A percentile compares a stretch with the other conserved stretches of the same genome.
Conservation (phyloP, 2,113 vertebrate genomes). For the Calypte anna region DNA sequence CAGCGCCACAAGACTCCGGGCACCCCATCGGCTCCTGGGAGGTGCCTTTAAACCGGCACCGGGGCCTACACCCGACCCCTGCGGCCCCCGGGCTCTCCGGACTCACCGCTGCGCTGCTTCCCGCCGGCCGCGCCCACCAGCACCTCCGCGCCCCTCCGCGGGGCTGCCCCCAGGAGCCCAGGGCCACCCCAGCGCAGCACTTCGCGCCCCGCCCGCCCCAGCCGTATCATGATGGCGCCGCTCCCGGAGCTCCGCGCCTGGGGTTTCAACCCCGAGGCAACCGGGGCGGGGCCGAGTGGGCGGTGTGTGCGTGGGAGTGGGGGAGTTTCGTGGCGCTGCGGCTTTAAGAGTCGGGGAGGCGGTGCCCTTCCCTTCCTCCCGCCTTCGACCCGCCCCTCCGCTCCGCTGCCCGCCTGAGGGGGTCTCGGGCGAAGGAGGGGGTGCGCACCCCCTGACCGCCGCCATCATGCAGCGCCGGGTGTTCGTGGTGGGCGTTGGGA, state of each 20-base stretch:
- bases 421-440: not conserved
- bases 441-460: fast-evolving
- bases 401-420: fast-evolving
- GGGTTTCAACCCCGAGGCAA: too few relatives aligned
- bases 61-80: not conserved
- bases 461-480: conserved; percentile 50
- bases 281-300: too few relatives aligned
- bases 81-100: not conserved
- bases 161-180: not conserved
- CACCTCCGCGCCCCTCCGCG: conserved; percentile 2
- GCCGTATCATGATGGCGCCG: conserved; percentile 9
- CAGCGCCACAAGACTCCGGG: not conserved
- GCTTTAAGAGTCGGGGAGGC: not conserved
- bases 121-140: not conserved
- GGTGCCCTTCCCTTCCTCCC: not conserved
- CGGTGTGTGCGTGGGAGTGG: too few relatives aligned
- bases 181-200: not conserved
- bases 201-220: not conserved
- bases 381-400: too few relatives aligned
- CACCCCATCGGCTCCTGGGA: not conserved
- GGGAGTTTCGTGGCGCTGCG: not conserved
- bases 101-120: conserved; percentile 46
- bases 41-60: not conserved
- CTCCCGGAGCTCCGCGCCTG: not conserved
- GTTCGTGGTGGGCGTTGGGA: conserved; percentile 95